A percentile compares a stretch with the other conserved stretches of the same genome.
These are phyloP conservation scores for Patiria miniata DNA, from an alignment of 35 echinoderm and acorn worm species.

Conservation along the genomic window DNA sequence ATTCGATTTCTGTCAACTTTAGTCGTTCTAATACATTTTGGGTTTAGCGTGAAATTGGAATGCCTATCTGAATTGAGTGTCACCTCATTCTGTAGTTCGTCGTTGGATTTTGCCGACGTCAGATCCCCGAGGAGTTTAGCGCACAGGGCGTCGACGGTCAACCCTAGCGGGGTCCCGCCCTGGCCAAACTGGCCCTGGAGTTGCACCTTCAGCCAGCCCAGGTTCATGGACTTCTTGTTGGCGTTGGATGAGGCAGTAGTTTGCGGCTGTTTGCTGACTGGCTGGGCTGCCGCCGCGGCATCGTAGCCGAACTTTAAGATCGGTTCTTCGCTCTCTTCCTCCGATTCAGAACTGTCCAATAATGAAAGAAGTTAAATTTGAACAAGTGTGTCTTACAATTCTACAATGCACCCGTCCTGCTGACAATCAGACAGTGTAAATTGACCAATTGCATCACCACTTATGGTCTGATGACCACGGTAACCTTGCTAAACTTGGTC, in stretches of 20 bases:
- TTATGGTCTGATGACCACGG: too few relatives aligned
- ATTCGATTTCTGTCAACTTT: too few relatives aligned
- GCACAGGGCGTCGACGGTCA: conserved; percentile 74
- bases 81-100: conserved; percentile 95
- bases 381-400: neutral
- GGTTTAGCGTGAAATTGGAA: too few relatives aligned
- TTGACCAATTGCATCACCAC: too few relatives aligned
- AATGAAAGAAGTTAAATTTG: too few relatives aligned
- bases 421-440: too few relatives aligned
- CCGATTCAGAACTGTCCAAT: neutral
- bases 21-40: too few relatives aligned
- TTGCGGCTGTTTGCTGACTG: neutral
- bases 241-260: neutral
- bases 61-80: neutral
- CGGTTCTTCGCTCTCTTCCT: conserved; percentile 3
- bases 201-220: conserved; percentile 75
- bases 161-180: conserved; percentile 45
- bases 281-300: neutral
- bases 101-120: conserved; percentile 75
- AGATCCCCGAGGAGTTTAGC: conserved; percentile 69
- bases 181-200: conserved; percentile 51
- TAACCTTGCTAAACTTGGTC: too few relatives aligned
- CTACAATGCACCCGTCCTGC: neutral
- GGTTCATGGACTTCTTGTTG: neutral
- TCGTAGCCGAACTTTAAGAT: neutral